Base-by-base conservation (phyloP, 1,140 invertebrate genomes). In the Bilobella aurantiaca region DNA sequence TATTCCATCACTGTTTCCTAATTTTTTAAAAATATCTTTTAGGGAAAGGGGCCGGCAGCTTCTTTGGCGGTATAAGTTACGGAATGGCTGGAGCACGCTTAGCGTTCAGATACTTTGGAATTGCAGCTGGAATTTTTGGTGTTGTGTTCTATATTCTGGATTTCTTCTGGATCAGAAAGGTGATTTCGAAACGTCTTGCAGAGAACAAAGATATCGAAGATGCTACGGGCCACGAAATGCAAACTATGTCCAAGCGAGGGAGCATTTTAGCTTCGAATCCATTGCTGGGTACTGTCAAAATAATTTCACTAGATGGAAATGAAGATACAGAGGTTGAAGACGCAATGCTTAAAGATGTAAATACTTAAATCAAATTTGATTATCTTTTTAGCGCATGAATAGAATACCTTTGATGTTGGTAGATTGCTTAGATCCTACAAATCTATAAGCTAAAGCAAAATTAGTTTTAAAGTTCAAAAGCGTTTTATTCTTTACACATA, bases 51-150 rank as follows among this genome's bases (percentile, higher is more conserved):
- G 87, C 85, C 74, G 89, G 89, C 30, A 87, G 86, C 74, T 88
- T 90, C 69, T 79, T 85, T n/a, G 89, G 89, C 53, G 89, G 89
- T 28, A 80, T 86, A 27, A 79, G 90, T 3, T 89, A 90, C 59
- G 85, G 83, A 1, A 81, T 82, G 42, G 80, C 85, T 58, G 87
- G 87, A 1, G 87, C 86, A 28, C 76, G 86, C 37, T 81, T 86
- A 73, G 83, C 87, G 0, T 91, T 90, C 74, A 80, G 86, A 21
- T 82, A 87, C 62, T 88, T 90, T 84, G 88, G 87, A 0, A 74
- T 87, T 3, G 76, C 85, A 31, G 84, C 87, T 0, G 83, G 85
- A 32, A 76, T 83, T 2, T 83, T 85, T 25, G 87, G 87, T 14
- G 76, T 86, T 8, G 70, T 84, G 5, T 91, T 90, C 68, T 82